Evolutionary conservation across 1,140 invertebrate genomes (phyloP).

Genomic region (Papilio helenus): DNA sequence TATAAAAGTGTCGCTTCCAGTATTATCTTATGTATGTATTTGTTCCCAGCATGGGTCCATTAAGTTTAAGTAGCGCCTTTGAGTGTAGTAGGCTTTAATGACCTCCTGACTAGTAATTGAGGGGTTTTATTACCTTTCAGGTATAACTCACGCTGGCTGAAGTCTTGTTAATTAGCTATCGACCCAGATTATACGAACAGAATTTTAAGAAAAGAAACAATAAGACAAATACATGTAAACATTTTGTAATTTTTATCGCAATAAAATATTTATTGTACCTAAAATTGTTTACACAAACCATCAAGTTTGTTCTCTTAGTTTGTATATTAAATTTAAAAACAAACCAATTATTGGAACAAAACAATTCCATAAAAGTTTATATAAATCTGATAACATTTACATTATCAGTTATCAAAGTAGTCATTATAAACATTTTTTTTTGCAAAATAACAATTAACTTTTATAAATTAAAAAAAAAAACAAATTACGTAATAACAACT

Average conservation of each 20-base stretch:
- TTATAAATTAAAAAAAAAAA: not conserved
- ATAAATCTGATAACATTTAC: no score
- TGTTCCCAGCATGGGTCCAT: conserved; percentile 25
- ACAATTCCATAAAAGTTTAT: no score
- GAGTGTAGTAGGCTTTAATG: conserved; percentile 40
- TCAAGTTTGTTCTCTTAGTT: no score
- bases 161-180: conserved; percentile 16
- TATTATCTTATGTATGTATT: not conserved
- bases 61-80: conserved; percentile 38
- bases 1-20: not conserved
- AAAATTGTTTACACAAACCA: no score
- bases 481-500: not conserved
- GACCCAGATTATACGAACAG: not conserved
- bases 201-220: not conserved
- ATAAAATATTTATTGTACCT: no score
- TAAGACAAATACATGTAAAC: not conserved
- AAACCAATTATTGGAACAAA: no score
- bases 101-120: conserved; percentile 34
- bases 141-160: conserved; percentile 15
- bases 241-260: no score
- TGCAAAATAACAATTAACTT: not conserved
- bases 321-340: no score
- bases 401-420: no score
- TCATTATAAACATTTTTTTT: not conserved
- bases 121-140: conserved; percentile 25